Evolutionary conservation across 2,113 vertebrate genomes (phyloP).

Genomic region (Uropsilus gracilis): DNA sequence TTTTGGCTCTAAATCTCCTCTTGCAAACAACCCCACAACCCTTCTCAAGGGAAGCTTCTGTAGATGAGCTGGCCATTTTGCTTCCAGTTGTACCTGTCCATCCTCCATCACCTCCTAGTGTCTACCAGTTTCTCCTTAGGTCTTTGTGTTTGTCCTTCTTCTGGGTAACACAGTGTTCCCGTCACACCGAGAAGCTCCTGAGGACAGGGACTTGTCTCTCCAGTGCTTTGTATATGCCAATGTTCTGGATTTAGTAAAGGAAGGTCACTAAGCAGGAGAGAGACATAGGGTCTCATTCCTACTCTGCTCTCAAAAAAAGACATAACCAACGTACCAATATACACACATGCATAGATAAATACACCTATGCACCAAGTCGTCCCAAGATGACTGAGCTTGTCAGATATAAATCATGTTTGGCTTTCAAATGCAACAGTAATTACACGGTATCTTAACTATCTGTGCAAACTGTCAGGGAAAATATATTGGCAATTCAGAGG

Average conservation of each 20-base stretch:
- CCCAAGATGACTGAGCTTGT: conserved; percentile 83
- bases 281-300: background rate
- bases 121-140: background rate
- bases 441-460: conserved; percentile 88
- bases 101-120: background rate
- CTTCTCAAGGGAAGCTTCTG: background rate
- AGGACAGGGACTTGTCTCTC: background rate
- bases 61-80: background rate
- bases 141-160: background rate
- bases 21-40: background rate
- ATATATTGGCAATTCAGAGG: conserved; percentile 86
- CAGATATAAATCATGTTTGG: conserved; percentile 87
- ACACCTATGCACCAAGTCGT: conserved; percentile 53
- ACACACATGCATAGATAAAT: background rate
- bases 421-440: conserved; percentile 87
- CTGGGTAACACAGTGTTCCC: background rate
- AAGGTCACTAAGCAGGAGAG: background rate
- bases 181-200: background rate
- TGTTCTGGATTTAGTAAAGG: conserved; percentile 7
- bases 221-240: background rate
- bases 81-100: background rate
- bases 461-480: conserved; percentile 88
- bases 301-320: conserved; percentile 35
- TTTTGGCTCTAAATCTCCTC: background rate
- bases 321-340: background rate